Conservation (phyloP, 2,113 vertebrate species). For the Paracanthobrama guichenoti region DNA sequence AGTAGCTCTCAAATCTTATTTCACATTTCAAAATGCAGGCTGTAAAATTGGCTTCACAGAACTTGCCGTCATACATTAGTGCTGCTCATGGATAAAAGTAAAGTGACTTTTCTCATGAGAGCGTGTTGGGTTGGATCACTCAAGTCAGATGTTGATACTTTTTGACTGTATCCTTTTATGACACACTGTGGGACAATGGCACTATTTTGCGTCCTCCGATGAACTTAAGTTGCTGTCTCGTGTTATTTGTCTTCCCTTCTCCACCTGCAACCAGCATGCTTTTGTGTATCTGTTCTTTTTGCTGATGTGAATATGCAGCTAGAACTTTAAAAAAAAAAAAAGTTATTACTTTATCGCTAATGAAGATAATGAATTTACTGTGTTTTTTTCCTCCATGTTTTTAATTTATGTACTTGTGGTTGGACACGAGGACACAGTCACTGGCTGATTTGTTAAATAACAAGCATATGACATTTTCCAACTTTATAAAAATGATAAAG, state of each 20-base stretch:
- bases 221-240: slow-evolving; percentile 11
- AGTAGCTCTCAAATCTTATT: not conserved
- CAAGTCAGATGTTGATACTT: not conserved
- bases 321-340: too few species aligned
- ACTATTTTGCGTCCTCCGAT: not conserved
- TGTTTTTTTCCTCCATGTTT: too few species aligned
- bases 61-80: not conserved
- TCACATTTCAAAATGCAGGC: not conserved
- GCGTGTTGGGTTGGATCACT: not conserved
- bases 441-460: too few species aligned
- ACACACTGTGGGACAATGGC: not conserved
- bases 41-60: not conserved
- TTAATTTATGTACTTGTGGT: too few species aligned
- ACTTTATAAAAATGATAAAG: too few species aligned
- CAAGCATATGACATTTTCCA: too few species aligned
- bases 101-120: not conserved
- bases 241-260: not conserved
- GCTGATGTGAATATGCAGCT: not conserved
- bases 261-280: not conserved
- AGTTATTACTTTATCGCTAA: too few species aligned
- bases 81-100: not conserved
- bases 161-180: not conserved
- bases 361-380: too few species aligned
- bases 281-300: not conserved
- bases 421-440: too few species aligned